These are phyloP conservation scores for Zaprionus taronus DNA, from an alignment of 1,140 invertebrate genomes.

Conservation along the genomic window DNA sequence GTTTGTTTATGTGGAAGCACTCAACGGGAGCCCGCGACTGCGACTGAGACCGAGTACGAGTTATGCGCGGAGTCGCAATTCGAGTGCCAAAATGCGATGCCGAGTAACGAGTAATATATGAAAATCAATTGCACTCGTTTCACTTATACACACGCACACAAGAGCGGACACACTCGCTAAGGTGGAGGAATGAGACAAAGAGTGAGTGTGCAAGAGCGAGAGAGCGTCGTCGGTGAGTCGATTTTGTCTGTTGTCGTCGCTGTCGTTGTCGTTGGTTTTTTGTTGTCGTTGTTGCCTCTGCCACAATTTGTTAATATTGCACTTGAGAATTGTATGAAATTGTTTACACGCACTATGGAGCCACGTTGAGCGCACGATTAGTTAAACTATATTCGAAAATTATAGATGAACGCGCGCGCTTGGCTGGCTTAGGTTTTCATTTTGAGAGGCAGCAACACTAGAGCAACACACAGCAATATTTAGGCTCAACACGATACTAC, in stretches of 20 bases:
- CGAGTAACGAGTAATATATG: constrained; percentile 34
- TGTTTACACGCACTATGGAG: not conserved
- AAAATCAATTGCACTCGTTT: constrained; percentile 60
- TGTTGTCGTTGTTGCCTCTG: constrained; percentile 13
- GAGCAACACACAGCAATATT: constrained; percentile 34
- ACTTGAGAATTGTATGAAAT: constrained; percentile 32
- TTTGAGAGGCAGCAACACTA: constrained; percentile 20
- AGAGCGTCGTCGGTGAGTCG: constrained; percentile 28
- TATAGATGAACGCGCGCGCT: constrained; percentile 42
- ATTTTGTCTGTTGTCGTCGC: constrained; percentile 39
- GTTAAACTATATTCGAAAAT: constrained; percentile 14
- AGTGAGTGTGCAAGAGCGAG: constrained; percentile 30
- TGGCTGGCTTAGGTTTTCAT: constrained; percentile 9
- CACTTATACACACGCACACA: constrained; percentile 46
- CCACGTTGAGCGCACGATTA: constrained; percentile 5
- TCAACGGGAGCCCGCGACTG: constrained; percentile 4
- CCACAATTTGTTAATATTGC: constrained; percentile 23
- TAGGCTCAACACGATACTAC: constrained; percentile 58
- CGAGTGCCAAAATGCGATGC: constrained; percentile 20
- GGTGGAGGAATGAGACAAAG: constrained; percentile 4
- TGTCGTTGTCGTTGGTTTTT: constrained; percentile 8
- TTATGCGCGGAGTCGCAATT: constrained; percentile 5
- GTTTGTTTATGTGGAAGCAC: constrained; percentile 37
- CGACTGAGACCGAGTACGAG: constrained; percentile 10
- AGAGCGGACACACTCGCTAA: not conserved